Evolutionary conservation across 2,797 vertebrate species (phyloP).

Genomic region (Myotis myotis): DNA sequence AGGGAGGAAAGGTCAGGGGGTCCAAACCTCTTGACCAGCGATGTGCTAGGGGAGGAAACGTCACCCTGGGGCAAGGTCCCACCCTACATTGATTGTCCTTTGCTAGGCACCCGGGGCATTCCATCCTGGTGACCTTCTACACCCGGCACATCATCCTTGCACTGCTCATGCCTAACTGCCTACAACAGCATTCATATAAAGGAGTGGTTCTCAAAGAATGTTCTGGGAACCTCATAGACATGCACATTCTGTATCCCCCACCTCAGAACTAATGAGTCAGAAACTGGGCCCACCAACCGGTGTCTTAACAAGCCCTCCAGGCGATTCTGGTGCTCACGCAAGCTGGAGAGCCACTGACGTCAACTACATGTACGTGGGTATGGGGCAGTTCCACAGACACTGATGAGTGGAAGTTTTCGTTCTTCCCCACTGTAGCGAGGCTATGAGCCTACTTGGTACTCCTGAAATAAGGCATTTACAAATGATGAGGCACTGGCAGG

Average conservation of each 20-base stretch:
- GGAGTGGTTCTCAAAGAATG: neutral
- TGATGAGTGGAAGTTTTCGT: neutral
- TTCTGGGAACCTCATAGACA: neutral
- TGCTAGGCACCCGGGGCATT: too few species aligned
- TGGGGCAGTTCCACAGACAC: neutral
- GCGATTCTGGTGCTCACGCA: too few species aligned
- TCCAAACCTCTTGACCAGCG: too few species aligned
- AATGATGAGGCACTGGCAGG: neutral
- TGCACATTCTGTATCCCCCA: neutral
- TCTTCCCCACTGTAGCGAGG: neutral
- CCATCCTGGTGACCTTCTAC: too few species aligned
- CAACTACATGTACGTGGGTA: accelerated
- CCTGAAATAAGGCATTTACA: neutral
- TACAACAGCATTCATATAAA: neutral
- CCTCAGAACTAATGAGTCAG: neutral
- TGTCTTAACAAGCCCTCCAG: neutral
- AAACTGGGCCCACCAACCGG: neutral
- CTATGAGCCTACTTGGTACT: neutral
- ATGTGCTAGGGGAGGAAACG: too few species aligned
- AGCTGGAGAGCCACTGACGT: neutral
- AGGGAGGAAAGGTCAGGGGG: too few species aligned
- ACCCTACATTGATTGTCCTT: too few species aligned
- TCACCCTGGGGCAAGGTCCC: too few species aligned
- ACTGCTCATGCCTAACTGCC: too few species aligned
- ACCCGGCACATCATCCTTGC: too few species aligned